Evolutionary conservation across 2,797 vertebrate species (phyloP), one percentile per base, ranked within the genome.

Genomic region (Sebastolobus altivelis): DNA sequence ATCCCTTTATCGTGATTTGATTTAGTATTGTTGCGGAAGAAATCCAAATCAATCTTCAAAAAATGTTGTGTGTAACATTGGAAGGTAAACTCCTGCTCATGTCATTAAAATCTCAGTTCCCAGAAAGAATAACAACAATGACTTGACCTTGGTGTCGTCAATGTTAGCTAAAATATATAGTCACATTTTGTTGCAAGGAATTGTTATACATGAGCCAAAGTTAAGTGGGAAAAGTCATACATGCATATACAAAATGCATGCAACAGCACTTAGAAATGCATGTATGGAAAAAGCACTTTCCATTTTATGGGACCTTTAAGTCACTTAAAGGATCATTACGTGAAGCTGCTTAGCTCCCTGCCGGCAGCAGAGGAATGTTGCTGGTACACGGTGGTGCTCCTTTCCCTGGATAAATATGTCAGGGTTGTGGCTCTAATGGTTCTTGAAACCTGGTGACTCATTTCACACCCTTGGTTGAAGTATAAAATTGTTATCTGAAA

Each of bases 331-430:
- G 71, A 68, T 62, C 25, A 54, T 55, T 25, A 8, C 0, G 33
- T 61, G 77, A 62, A 73, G 77, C 70, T 72, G 70, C 69, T 79
- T 60, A 79, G 16, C 62, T 38, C 25, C 52, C 46, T 25, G 29
- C 54, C 20, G 58, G 46, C 46, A 12, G 6, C 60, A 46, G 13
- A 78, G 60, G 76, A 43, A 65, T 25, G 56, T 8, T 11, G 70
- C 29, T 25, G 10, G 70, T 49, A 2, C 38, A 10, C 11, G 18
- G 25, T 8, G 7, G 27, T 16, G 2, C 6, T 14, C 14, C 3
- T 9, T 35, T 12, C 5, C 14, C 46, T 8, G n/a, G 3, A 5
- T 27, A 5, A 12, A 54, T 35, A 60, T 1, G n/a, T 7, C 5
- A 25, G 43, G 20, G 6, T 9, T 62, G 4, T 8, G 31, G 20